Evolutionary conservation across 2,888 invertebrate species (phyloP).

Genomic region (Suillia variegata): DNA sequence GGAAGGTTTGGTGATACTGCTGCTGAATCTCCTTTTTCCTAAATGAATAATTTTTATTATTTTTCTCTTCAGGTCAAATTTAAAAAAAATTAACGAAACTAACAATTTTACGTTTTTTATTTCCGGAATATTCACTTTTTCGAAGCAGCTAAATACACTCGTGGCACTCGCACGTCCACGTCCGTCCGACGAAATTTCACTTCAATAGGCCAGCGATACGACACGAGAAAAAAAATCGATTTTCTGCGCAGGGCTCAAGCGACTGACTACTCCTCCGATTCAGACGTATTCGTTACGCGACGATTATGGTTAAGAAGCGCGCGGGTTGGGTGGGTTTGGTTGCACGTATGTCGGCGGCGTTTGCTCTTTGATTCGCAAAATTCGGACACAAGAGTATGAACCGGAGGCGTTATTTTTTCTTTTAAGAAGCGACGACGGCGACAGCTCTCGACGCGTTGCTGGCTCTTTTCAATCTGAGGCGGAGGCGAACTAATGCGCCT

Average conservation of each 20-base stretch:
- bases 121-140: too few species aligned
- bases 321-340: not conserved
- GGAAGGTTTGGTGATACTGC: too few species aligned
- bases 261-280: too few species aligned
- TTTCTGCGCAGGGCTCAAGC: constrained; percentile 55
- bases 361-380: not conserved
- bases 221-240: constrained; percentile 55
- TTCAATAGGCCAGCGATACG: too few species aligned
- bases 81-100: not conserved
- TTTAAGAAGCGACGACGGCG: constrained; percentile 26
- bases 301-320: constrained; percentile 29
- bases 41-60: not conserved
- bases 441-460: constrained; percentile 45
- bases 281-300: constrained; percentile 35
- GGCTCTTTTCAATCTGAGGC: constrained; percentile 46
- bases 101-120: not conserved
- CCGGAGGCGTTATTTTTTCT: not conserved
- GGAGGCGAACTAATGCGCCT: constrained; percentile 35
- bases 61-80: not conserved
- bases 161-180: too few species aligned
- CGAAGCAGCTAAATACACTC: too few species aligned
- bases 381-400: constrained; percentile 18
- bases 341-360: constrained; percentile 24
- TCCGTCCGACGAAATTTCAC: too few species aligned
- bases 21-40: not conserved